Conservation (phyloP, 1,140 invertebrate species). For the Penaeus chinensis region DNA sequence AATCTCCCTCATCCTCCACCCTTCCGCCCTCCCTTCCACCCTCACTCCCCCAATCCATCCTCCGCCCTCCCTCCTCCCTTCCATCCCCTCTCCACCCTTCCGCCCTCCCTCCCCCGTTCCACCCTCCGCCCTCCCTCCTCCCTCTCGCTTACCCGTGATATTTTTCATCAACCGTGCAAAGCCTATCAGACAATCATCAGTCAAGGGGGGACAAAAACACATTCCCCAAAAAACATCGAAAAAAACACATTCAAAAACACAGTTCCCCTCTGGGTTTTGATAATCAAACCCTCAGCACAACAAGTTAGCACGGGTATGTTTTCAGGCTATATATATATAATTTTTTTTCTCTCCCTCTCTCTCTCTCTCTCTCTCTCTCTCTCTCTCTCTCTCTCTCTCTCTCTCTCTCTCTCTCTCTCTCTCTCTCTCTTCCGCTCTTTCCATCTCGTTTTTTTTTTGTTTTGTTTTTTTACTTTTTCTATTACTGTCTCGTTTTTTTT, state of each 20-base stretch:
- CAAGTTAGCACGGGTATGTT: slow-evolving; percentile 48
- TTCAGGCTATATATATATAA: slow-evolving; percentile 34
- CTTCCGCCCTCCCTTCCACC: not conserved
- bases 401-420: too few relatives aligned
- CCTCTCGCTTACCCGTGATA: slow-evolving; percentile 35
- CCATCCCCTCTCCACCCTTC: not conserved
- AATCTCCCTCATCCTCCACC: not conserved
- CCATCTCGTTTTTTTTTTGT: too few relatives aligned
- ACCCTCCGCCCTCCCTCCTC: slow-evolving; percentile 7
- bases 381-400: not conserved
- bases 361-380: not conserved
- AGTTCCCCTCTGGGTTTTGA: slow-evolving; percentile 40
- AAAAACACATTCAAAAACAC: slow-evolving; percentile 41
- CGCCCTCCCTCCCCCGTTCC: not conserved
- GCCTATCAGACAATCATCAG: slow-evolving; percentile 61
- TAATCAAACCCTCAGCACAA: slow-evolving; percentile 55
- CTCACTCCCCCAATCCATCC: not conserved
- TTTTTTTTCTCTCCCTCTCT: not conserved
- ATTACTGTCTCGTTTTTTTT: too few relatives aligned
- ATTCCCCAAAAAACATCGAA: slow-evolving; percentile 41
- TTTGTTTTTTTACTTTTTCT: too few relatives aligned
- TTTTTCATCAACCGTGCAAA: slow-evolving; percentile 55
- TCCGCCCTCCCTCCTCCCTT: not conserved
- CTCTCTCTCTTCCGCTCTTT: too few relatives aligned
- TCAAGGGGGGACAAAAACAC: slow-evolving; percentile 57